A percentile compares a stretch with the other conserved stretches of the same genome.
Conservation (phyloP, 92 coral and sea anemone genomes). For the Phenganax marumi region DNA sequence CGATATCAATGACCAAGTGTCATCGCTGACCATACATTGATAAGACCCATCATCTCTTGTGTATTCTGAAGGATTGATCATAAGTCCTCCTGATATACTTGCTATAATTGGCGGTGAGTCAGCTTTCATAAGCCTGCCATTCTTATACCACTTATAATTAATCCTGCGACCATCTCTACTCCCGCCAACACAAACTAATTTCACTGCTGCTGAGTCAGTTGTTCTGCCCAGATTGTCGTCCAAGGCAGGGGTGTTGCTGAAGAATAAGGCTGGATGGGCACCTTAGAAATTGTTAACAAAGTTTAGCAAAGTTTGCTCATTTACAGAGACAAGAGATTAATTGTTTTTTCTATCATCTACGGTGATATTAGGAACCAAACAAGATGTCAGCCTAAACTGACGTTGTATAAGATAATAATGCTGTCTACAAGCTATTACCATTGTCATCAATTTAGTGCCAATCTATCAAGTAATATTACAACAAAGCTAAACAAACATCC, state of each 20-base stretch:
- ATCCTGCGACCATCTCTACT: slow-evolving; percentile 11
- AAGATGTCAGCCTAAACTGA: neutral
- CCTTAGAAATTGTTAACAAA: neutral
- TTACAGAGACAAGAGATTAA: no score
- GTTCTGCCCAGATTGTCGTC: neutral
- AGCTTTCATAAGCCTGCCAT: neutral
- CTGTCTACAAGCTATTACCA: neutral
- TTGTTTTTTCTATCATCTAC: no score
- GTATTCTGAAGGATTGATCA: slow-evolving; percentile 63
- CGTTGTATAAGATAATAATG: neutral
- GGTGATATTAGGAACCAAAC: neutral
- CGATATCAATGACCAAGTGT: slow-evolving; percentile 58
- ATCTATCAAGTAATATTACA: neutral
- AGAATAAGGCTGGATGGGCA: slow-evolving; percentile 21
- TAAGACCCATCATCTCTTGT: slow-evolving; percentile 80
- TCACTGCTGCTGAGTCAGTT: neutral
- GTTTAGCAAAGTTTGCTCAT: neutral
- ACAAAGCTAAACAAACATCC: neutral
- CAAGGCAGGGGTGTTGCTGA: slow-evolving; percentile 18
- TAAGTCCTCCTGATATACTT: slow-evolving; percentile 60
- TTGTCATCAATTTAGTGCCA: neutral
- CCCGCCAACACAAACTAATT: slow-evolving; percentile 26
- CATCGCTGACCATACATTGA: slow-evolving; percentile 74
- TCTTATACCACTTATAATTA: slow-evolving; percentile 20
- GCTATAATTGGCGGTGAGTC: neutral